Evolutionary conservation across 2,797 vertebrate species (phyloP).

Genomic region (Garrulus glandarius): DNA sequence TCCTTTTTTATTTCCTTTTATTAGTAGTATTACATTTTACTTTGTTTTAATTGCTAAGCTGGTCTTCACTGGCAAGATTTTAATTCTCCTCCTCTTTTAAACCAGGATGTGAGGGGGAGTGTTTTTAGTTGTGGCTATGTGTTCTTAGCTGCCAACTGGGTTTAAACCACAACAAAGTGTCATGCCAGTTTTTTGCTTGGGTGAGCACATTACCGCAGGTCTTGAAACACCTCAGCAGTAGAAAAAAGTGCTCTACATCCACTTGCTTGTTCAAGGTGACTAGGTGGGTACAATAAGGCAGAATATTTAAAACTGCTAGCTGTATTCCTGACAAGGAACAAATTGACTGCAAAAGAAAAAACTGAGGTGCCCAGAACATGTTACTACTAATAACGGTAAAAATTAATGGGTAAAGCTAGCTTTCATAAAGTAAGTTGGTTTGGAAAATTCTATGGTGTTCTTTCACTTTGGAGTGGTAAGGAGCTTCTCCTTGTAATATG

Average conservation of each 20-base stretch:
- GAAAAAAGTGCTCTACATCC: neutral
- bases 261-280: neutral
- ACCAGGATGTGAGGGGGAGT: fast-evolving
- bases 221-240: neutral
- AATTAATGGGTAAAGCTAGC: neutral
- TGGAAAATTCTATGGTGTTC: fast-evolving
- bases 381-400: neutral
- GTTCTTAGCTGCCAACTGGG: neutral
- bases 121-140: neutral
- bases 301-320: neutral
- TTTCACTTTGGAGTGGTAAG: neutral
- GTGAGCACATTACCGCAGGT: neutral
- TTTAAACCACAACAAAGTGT: neutral
- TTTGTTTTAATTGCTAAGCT: neutral
- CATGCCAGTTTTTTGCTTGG: neutral
- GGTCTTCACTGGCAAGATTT: neutral
- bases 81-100: neutral
- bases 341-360: neutral
- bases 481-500: neutral
- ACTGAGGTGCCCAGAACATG: neutral
- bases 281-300: neutral
- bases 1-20: neutral
- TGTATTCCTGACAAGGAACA: neutral
- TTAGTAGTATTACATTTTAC: neutral
- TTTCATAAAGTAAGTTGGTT: neutral